Evolutionary conservation across 2,888 invertebrate species (phyloP).

Genomic region (Diadegma fenestrale): DNA sequence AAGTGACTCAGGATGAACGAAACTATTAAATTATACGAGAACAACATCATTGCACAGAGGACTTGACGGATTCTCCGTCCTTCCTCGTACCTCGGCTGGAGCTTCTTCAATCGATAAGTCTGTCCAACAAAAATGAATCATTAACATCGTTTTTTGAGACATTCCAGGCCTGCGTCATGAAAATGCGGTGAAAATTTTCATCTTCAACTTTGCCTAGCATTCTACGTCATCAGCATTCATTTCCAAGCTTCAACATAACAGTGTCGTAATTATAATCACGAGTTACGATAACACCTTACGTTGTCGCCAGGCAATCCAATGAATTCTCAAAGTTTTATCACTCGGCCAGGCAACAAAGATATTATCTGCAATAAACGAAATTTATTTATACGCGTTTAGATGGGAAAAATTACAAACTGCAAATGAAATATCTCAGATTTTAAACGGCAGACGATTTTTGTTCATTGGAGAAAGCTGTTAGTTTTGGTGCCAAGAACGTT

Average conservation of each 20-base stretch:
- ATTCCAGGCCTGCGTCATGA: neutral
- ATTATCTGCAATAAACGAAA: constrained; percentile 88
- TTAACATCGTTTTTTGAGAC: neutral
- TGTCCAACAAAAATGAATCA: too few relatives aligned
- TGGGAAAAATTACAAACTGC: too few relatives aligned
- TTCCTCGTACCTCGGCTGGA: constrained; percentile 90
- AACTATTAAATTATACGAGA: constrained; percentile 95
- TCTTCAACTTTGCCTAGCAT: neutral
- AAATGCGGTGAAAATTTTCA: neutral
- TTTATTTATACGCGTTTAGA: too few relatives aligned
- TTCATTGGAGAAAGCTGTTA: too few relatives aligned
- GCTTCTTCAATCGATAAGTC: constrained; percentile 91
- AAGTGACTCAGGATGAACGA: constrained; percentile 93
- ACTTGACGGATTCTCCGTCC: constrained; percentile 93
- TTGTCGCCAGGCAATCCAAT: constrained; percentile 97
- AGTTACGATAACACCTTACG: constrained; percentile 83
- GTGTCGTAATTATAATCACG: neutral
- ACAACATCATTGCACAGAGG: constrained; percentile 93
- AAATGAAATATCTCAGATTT: too few relatives aligned
- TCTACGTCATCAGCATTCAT: neutral
- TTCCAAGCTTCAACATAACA: neutral
- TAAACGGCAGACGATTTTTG: too few relatives aligned
- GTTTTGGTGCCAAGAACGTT: too few relatives aligned
- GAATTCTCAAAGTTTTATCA: constrained; percentile 95
- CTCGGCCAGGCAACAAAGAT: constrained; percentile 93